A percentile compares a stretch with the other conserved stretches of the same genome.
Conservation (phyloP, 2,113 vertebrate species). For the Vireo altiloquus region DNA sequence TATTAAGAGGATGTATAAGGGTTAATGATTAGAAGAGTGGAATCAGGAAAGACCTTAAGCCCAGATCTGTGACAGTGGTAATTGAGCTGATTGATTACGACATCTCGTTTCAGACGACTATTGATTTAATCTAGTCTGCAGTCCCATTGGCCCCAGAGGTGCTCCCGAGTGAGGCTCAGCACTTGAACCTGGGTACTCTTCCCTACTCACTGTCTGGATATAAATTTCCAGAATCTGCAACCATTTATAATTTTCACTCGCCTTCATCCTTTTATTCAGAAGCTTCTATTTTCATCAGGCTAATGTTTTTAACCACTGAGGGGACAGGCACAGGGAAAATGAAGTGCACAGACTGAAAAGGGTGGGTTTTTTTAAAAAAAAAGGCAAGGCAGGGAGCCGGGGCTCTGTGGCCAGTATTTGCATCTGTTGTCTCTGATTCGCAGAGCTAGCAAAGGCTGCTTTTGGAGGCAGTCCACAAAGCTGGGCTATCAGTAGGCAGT, state of each 20-base stretch:
- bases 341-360: background rate
- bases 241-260: constrained; percentile 35
- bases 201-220: background rate
- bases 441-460: constrained; percentile 28
- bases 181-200: constrained; percentile 71
- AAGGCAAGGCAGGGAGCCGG: background rate
- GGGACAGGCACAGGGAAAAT: background rate
- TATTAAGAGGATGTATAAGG: constrained; percentile 28
- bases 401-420: constrained; percentile 49
- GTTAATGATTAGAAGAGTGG: constrained; percentile 62
- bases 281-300: background rate
- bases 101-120: constrained; percentile 76
- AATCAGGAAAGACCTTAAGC: constrained; percentile 63
- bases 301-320: constrained; percentile 40
- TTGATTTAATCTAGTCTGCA: constrained; percentile 79
- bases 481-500: constrained; percentile 58
- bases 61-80: constrained; percentile 68
- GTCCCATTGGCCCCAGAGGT: constrained; percentile 60
- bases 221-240: constrained; percentile 50
- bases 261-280: constrained; percentile 8
- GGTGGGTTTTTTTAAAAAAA: background rate
- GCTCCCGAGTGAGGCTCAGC: constrained; percentile 54
- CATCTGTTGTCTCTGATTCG: constrained; percentile 60
- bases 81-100: constrained; percentile 81
- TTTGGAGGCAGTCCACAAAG: constrained; percentile 46